These are phyloP conservation scores for Aphelenchoides besseyi DNA, from an alignment of 1,140 invertebrate genomes.

Conservation along the genomic window DNA sequence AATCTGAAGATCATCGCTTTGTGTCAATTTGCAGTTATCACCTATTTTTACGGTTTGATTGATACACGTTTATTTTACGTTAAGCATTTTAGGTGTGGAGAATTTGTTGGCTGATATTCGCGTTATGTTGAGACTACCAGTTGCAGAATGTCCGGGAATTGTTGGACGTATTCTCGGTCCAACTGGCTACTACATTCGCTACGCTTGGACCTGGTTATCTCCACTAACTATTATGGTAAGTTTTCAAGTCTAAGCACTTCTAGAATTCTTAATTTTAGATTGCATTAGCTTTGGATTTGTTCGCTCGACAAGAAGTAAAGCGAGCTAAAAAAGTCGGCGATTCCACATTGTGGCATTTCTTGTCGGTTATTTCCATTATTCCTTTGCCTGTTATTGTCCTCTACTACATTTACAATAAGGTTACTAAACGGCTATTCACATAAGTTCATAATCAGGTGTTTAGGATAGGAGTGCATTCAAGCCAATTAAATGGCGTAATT, in stretches of 20 bases:
- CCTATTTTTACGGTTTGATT: conserved; percentile 24
- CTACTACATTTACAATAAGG: conserved; percentile 17
- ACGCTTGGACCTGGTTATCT: conserved; percentile 18
- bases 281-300: conserved; percentile 22
- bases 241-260: not conserved
- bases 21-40: conserved; percentile 26
- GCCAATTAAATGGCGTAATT: conserved; percentile 6
- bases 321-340: conserved; percentile 17
- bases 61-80: not conserved
- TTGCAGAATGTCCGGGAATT: not conserved
- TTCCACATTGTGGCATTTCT: conserved; percentile 20
- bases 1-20: conserved; percentile 24
- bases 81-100: conserved; percentile 20
- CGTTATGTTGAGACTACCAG: conserved; percentile 22
- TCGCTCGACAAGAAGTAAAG: conserved; percentile 19
- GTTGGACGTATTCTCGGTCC: conserved; percentile 19
- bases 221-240: conserved; percentile 10
- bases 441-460: conserved; percentile 6
- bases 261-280: conserved; percentile 11
- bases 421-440: not conserved
- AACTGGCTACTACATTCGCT: conserved; percentile 19
- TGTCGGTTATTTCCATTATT: conserved; percentile 21
- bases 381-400: conserved; percentile 17
- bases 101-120: conserved; percentile 21
- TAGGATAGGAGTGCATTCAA: conserved; percentile 27